phyloP scores from a whole-genome alignment of 2,888 invertebrate genomes.

The Hedychridium roseum region DNA sequence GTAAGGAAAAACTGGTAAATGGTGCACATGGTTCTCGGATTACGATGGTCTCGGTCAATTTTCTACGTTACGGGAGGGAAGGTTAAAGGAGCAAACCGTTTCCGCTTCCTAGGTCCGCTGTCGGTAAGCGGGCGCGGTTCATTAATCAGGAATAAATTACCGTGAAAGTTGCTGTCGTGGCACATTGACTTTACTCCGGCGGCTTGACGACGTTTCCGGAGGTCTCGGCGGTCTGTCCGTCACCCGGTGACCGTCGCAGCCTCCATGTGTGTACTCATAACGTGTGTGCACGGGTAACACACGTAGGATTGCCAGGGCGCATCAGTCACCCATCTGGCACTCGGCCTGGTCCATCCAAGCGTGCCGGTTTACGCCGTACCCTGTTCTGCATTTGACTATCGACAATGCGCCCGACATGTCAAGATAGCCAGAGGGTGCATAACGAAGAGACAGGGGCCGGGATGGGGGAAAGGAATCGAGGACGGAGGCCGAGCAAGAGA shows the following conservation, averaged over 20 bases:
- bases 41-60: too few relatives aligned
- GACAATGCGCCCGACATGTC: slow-evolving; percentile 61
- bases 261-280: too few relatives aligned
- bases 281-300: too few relatives aligned
- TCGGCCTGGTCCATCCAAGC: slow-evolving; percentile 55
- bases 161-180: slow-evolving; percentile 38
- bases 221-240: slow-evolving; percentile 27
- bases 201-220: slow-evolving; percentile 42
- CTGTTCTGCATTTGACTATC: slow-evolving; percentile 55
- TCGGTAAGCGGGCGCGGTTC: slow-evolving; percentile 14
- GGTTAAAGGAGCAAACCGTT: too few relatives aligned
- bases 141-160: slow-evolving; percentile 29
- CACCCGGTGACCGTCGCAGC: too few relatives aligned
- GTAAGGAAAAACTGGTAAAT: too few relatives aligned
- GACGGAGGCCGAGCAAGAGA: too few relatives aligned
- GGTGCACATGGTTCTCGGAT: too few relatives aligned
- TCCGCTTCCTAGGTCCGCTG: too few relatives aligned
- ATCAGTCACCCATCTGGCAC: slow-evolving; percentile 64
- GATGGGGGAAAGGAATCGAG: slow-evolving; percentile 30
- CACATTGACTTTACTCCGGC: slow-evolving; percentile 39
- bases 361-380: slow-evolving; percentile 52
- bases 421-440: slow-evolving; percentile 55
- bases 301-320: slow-evolving; percentile 44
- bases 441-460: slow-evolving; percentile 32
- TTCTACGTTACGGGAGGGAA: too few relatives aligned